phyloP scores from a whole-genome alignment of 2,113 vertebrate genomes.

The Merops nubicus region DNA sequence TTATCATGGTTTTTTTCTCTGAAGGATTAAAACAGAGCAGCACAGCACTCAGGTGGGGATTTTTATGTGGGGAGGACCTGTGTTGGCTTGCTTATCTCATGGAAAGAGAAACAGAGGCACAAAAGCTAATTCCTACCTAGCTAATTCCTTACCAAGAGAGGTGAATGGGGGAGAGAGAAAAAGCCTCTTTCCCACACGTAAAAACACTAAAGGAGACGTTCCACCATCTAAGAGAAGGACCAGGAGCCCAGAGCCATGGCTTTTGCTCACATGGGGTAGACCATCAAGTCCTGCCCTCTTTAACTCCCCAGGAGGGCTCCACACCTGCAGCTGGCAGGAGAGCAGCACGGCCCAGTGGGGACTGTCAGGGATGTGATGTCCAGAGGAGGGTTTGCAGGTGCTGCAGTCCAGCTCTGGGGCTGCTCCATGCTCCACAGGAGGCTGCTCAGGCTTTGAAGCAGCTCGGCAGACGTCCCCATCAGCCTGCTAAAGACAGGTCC shows the following conservation, averaged over 20 bases:
- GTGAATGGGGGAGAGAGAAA: accelerated
- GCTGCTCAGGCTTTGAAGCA: background rate
- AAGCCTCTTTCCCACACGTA: background rate
- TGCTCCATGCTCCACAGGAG: background rate
- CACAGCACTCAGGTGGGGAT: background rate
- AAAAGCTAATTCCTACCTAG: background rate
- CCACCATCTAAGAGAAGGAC: background rate
- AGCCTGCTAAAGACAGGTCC: background rate
- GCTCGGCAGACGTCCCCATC: accelerated
- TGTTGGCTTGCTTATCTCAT: background rate
- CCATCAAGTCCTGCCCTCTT: background rate
- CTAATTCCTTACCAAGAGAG: no score
- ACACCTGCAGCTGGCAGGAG: background rate
- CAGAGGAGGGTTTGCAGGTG: background rate
- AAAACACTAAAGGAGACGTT: background rate
- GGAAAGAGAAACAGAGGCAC: background rate
- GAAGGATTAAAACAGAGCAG: background rate
- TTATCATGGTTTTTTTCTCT: background rate
- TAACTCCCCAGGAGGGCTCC: background rate
- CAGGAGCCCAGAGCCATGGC: background rate
- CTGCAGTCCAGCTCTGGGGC: background rate
- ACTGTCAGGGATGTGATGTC: background rate
- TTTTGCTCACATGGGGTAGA: background rate
- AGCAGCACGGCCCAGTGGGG: background rate
- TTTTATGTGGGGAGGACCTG: background rate